Base-by-base conservation (phyloP, 37 sponge, comb jelly and placozoan genomes). In the Dysidea cf. avara region DNA sequence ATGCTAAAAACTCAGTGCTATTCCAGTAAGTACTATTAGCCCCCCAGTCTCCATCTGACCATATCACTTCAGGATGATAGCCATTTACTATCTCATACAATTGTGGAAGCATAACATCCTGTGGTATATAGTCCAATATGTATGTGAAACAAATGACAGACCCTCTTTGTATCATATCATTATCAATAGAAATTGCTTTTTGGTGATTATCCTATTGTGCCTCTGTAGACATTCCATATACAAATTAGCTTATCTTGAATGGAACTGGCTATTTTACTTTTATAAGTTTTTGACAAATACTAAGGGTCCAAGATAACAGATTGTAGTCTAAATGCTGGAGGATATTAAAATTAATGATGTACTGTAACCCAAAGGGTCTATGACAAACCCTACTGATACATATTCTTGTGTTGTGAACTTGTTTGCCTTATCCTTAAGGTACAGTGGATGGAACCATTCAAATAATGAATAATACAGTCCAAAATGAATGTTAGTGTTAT, bases 1-100 rank as follows among this genome's bases (percentile, higher is more conserved):
- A 90, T 36, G 90, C 90, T 18, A 89, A 71, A 71, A 89, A 89
- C 72, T 80, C 71, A 22, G 84, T 83, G 77, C 86, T 84, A 60
- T 90, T 84, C 90, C 90, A 90, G 82, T 90, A 90, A 26, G 66
- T 64, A 61, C 81, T 65, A 3, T 64, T 48, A 56, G 90, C 90
- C 52, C 74, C 76, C 90, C 90, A 90, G 68, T 90, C 90, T 39
- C 90, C 90, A 71, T 90, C 90, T 3, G 90, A 90, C 86, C 86
- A 90, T 14, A 90, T 61, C 53, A 90, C 40, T 3, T 90, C 82
- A 22, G 90, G 90, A 25, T 81, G n/a, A 61, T 85, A 90, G 66
- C 2, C 33, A 57, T 90, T 81, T 11, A 90, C 82, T n/a, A 90
- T 65, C 46, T 90, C 81, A 43, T 80, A 33, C 77, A 90, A 40